phyloP scores from a whole-genome alignment of 2,888 invertebrate species.

The Torymus tubicola region DNA sequence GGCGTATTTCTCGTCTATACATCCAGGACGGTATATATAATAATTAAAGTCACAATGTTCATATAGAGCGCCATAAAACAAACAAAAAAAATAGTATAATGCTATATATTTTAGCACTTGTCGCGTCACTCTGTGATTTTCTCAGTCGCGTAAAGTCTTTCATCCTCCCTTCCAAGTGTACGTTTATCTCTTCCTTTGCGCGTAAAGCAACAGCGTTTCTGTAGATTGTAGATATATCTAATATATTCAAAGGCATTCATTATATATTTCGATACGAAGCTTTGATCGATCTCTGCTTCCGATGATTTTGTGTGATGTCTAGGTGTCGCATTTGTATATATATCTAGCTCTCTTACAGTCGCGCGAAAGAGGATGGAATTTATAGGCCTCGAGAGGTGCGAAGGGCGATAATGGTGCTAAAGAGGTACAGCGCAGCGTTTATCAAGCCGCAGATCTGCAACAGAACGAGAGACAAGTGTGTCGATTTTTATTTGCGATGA shows the following conservation, averaged over 20 bases:
- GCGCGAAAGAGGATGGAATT: conserved; percentile 62
- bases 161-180: too few relatives aligned
- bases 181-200: too few relatives aligned
- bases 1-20: background rate
- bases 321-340: background rate
- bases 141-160: too few relatives aligned
- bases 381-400: conserved; percentile 87
- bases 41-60: too few relatives aligned
- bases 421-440: conserved; percentile 83
- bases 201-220: background rate
- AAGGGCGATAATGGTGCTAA: conserved; percentile 87
- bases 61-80: too few relatives aligned
- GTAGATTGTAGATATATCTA: background rate
- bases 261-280: background rate
- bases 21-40: conserved; percentile 14
- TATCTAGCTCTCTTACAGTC: background rate
- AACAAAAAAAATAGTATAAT: too few relatives aligned
- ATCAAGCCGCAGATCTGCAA: conserved; percentile 87
- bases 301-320: background rate
- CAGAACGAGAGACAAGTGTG: conserved; percentile 54
- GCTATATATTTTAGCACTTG: background rate
- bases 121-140: background rate
- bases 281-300: background rate
- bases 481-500: background rate
- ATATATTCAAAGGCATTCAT: background rate